Percentiles rank a stretch among this genome's conserved stretches.
Evolutionary conservation across 2,888 invertebrate genomes (phyloP).

Genomic region (Epinotia nisella): DNA sequence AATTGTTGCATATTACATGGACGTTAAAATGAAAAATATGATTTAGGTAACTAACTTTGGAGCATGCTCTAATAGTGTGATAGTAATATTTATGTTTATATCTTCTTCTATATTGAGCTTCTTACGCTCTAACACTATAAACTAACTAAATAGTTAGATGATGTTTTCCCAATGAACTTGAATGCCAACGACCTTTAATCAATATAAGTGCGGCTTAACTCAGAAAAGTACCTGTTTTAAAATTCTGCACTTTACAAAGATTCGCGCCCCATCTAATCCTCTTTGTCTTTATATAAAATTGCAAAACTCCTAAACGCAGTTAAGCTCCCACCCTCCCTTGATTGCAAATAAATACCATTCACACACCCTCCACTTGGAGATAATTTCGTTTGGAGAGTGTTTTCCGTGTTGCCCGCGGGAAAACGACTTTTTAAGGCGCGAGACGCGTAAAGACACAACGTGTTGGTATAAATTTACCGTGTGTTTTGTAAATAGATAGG

Average conservation of each 20-base stretch:
- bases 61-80: no score
- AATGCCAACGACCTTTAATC: conserved; percentile 25
- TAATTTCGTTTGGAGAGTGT: conserved; percentile 53
- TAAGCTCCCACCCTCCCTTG: conserved; percentile 48
- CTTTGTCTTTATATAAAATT: conserved; percentile 50
- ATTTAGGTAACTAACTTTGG: no score
- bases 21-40: no score
- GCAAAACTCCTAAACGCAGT: conserved; percentile 51
- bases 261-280: conserved; percentile 45
- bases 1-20: no score
- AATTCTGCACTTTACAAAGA: conserved; percentile 56
- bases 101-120: no score
- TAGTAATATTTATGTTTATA: no score
- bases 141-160: background rate
- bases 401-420: conserved; percentile 47
- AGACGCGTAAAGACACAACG: conserved; percentile 42
- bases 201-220: conserved; percentile 35
- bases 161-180: background rate
- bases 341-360: conserved; percentile 57
- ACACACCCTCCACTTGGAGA: conserved; percentile 49
- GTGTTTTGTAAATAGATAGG: conserved; percentile 29
- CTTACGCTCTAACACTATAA: background rate
- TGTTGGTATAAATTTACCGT: conserved; percentile 39
- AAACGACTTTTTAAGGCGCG: conserved; percentile 44
- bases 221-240: conserved; percentile 12